Conservation (phyloP, 2,113 vertebrate species). For the Channa maculata region DNA sequence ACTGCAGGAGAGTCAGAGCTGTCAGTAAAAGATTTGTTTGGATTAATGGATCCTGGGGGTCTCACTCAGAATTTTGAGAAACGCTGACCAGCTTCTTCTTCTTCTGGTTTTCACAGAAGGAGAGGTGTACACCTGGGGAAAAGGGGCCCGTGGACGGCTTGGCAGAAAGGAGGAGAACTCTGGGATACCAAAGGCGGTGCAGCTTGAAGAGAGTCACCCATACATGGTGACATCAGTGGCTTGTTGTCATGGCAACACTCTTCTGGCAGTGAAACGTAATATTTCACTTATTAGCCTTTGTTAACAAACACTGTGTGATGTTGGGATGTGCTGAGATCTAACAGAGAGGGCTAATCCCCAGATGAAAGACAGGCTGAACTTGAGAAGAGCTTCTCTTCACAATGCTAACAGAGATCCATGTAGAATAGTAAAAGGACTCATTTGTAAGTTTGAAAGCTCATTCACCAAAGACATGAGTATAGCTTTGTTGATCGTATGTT, state of each 20-base stretch:
- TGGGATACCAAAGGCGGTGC: conserved; percentile 87
- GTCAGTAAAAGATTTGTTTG: conserved; percentile 54
- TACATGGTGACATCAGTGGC: conserved; percentile 93
- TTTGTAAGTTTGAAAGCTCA: conserved; percentile 38
- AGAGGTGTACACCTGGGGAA: conserved; percentile 97
- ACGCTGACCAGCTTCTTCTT: conserved; percentile 25
- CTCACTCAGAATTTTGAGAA: conserved; percentile 11
- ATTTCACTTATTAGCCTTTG: conserved; percentile 73
- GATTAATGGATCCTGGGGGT: conserved; percentile 41
- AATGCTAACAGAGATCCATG: conserved; percentile 12
- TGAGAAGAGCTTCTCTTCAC: conserved; percentile 27
- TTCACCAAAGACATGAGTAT: background rate
- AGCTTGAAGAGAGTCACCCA: conserved; percentile 91
- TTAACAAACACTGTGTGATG: conserved; percentile 59
- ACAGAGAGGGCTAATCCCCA: conserved; percentile 45
- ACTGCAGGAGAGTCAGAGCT: conserved; percentile 51
- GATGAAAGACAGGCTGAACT: conserved; percentile 34
- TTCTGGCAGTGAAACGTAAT: conserved; percentile 96
- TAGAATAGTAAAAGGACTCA: conserved; percentile 9
- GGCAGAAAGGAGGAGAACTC: conserved; percentile 94
- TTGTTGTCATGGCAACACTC: conserved; percentile 98
- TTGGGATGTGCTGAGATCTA: conserved; percentile 50
- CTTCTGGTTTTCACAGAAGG: conserved; percentile 82
- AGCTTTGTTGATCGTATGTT: background rate
- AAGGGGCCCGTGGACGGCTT: conserved; percentile 94